Percentiles rank a stretch among this genome's conserved stretches.
These are phyloP conservation scores for Megaceryle maxima DNA, from an alignment of 2,113 vertebrate species.

Conservation along the genomic window DNA sequence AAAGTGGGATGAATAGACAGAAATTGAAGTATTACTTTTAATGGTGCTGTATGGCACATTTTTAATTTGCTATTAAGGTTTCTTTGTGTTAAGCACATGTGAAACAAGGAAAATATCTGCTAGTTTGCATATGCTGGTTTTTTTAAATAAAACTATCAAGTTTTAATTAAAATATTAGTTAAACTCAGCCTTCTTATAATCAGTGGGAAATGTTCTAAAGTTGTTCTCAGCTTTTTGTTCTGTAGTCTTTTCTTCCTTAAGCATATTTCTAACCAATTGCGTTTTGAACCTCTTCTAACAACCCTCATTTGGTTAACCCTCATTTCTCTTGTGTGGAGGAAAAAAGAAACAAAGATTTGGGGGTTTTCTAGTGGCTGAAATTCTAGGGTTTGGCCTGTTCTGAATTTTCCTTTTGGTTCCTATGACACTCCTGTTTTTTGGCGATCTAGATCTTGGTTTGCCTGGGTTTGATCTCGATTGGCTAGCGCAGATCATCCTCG, in stretches of 20 bases:
- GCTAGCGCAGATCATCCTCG: constrained; percentile 96
- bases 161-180: not conserved
- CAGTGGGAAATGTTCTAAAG: constrained; percentile 50
- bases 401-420: constrained; percentile 94
- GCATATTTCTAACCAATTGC: constrained; percentile 76
- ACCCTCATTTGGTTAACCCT: constrained; percentile 82
- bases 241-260: constrained; percentile 65
- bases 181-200: constrained; percentile 20
- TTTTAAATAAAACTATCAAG: not conserved
- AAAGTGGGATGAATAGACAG: not conserved
- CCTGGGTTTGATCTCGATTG: constrained; percentile 85
- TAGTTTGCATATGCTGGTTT: not conserved
- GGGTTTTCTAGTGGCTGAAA: constrained; percentile 74
- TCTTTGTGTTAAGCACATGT: not conserved
- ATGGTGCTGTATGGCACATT: not conserved
- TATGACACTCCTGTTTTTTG: constrained; percentile 92
- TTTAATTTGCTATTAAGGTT: not conserved
- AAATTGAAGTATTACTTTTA: not conserved
- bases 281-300: constrained; percentile 83
- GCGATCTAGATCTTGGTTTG: constrained; percentile 93
- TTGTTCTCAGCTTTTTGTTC: constrained; percentile 52
- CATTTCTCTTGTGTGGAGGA: constrained; percentile 83
- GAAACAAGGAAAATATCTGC: not conserved
- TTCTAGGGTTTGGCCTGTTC: constrained; percentile 86
- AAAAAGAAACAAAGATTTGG: constrained; percentile 70